Base-by-base conservation (phyloP, 1,140 invertebrate species). In the Hylaeus anthracinus region DNA sequence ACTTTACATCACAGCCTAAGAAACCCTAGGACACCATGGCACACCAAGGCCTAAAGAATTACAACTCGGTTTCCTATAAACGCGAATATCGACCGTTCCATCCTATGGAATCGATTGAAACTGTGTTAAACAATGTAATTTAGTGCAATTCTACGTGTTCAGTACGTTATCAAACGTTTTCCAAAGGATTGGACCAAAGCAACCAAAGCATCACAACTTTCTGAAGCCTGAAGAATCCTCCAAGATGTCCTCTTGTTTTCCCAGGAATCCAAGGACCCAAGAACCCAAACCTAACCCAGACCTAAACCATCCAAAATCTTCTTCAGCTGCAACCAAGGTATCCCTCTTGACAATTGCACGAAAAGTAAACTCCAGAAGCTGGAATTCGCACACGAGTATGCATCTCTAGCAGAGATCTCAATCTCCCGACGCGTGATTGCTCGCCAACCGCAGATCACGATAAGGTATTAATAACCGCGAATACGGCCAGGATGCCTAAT, bases 401-500 rank as follows among this genome's bases (percentile, higher is more conserved):
- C 71, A 48, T 60, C 81, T 53, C 61, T 55, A 61, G 61, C 56
- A 43, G 64, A 84, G 81, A 83, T 84, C 78, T 56, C 82, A 70
- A 84, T 86, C 77, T 83, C 65, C 56, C 26, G 26, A 63, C 55
- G 75, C 75, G 74, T 79, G 69, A 83, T 83, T 73, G 72, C 78
- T 81, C 73, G 61, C 82, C 53, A 60, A 53, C 70, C 70, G 10
- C 64, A 67, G 77, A 81, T 85, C 83, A 73, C 70, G 83, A 78
- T 85, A 55, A 56, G 70, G 70, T 86, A 86, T 86, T 86, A 86
- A 86, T 86, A 85, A 85, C 79, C 79, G 69, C 79, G 79, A 81
- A 70, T 84, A 77, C 61, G 75, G 58, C 70, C 65, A 65, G 65
- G 70, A 82, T 55, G 79, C 39, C 83, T 86, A 86, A 86, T 86